These are phyloP conservation scores for Bombus pyrosoma DNA, from an alignment of 1,140 invertebrate genomes.

Conservation along the genomic window DNA sequence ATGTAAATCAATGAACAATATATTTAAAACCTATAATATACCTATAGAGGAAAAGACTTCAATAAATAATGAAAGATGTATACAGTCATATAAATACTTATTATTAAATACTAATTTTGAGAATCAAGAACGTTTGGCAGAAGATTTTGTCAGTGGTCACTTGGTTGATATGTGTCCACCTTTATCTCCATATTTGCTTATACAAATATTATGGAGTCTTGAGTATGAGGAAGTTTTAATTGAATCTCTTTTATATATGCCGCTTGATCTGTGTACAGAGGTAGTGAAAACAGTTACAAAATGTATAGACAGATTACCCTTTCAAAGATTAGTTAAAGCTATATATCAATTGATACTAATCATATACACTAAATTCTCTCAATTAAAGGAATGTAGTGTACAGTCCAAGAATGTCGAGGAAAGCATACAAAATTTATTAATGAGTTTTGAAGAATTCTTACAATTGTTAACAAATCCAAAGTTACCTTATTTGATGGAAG, in stretches of 20 bases:
- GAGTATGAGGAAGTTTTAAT: slow-evolving; percentile 73
- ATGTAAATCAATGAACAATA: slow-evolving; percentile 54
- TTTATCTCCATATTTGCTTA: slow-evolving; percentile 75
- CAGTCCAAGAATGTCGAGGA: slow-evolving; percentile 57
- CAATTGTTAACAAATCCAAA: slow-evolving; percentile 55
- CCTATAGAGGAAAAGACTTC: slow-evolving; percentile 38
- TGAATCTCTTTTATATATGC: slow-evolving; percentile 72
- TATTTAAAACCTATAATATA: slow-evolving; percentile 54
- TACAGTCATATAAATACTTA: slow-evolving; percentile 70
- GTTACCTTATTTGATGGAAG: slow-evolving; percentile 51
- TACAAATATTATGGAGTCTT: slow-evolving; percentile 75
- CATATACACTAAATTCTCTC: slow-evolving; percentile 68
- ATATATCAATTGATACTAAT: slow-evolving; percentile 58
- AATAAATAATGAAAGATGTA: slow-evolving; percentile 44
- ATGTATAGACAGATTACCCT: slow-evolving; percentile 68
- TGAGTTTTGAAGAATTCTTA: slow-evolving; percentile 70
- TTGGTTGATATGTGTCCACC: slow-evolving; percentile 76
- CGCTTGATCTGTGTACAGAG: slow-evolving; percentile 75
- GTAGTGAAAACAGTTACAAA: slow-evolving; percentile 68
- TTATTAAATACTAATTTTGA: slow-evolving; percentile 77
- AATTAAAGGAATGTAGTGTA: slow-evolving; percentile 50
- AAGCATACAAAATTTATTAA: slow-evolving; percentile 58
- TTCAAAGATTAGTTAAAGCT: slow-evolving; percentile 60
- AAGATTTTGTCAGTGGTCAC: slow-evolving; percentile 71
- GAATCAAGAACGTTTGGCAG: slow-evolving; percentile 65